Conservation (phyloP, 2,888 invertebrate species). For the Volucella bombylans region DNA sequence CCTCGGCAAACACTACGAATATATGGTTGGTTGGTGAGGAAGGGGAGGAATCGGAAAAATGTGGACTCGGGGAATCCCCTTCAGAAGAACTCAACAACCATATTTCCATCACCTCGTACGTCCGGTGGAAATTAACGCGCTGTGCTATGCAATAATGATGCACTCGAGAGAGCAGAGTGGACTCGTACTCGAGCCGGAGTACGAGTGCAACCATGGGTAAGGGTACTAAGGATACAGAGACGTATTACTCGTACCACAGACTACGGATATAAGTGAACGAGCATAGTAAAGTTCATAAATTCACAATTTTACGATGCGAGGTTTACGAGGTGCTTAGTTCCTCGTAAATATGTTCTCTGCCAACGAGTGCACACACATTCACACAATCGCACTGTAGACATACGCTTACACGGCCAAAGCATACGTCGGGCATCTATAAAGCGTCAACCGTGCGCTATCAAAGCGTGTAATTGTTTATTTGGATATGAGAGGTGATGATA, state of each 20-base stretch:
- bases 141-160: conserved; percentile 62
- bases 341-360: conserved; percentile 56
- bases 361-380: conserved; percentile 23
- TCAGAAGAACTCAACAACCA: conserved; percentile 20
- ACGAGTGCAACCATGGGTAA: no score
- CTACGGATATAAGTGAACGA: conserved; percentile 5
- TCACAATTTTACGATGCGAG: conserved; percentile 69
- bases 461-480: conserved; percentile 71
- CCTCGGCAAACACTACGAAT: conserved; percentile 21
- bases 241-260: not conserved
- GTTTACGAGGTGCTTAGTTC: conserved; percentile 72
- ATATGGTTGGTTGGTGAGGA: no score
- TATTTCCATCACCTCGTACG: not conserved
- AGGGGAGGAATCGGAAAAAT: not conserved
- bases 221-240: no score
- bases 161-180: conserved; percentile 28
- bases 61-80: not conserved
- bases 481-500: conserved; percentile 67
- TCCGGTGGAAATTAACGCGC: conserved; percentile 46
- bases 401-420: not conserved
- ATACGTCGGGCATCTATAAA: conserved; percentile 60
- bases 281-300: conserved; percentile 67
- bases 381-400: conserved; percentile 12
- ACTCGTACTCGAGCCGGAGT: not conserved
- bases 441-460: conserved; percentile 63